A percentile compares a stretch with the other conserved stretches of the same genome.
Conservation (phyloP, 2,113 vertebrate species). For the Leptosomus discolor region DNA sequence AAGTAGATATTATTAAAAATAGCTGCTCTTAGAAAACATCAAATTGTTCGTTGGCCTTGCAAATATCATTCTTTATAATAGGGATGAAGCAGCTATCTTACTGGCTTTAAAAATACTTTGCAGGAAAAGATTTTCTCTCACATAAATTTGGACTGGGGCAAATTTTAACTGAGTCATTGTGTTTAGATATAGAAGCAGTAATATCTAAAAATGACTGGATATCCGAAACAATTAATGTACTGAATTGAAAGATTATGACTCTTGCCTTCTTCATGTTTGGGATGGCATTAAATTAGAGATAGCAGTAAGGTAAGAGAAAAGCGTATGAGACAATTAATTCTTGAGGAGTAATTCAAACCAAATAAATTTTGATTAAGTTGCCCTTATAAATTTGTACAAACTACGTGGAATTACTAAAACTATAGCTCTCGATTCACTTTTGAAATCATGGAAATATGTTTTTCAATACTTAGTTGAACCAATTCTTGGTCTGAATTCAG, state of each 20-base stretch:
- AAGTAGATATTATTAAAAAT: background rate
- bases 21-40: background rate
- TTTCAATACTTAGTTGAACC: background rate
- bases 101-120: background rate
- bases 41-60: background rate
- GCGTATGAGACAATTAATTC: background rate
- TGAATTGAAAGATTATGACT: background rate
- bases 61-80: background rate
- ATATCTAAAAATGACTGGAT: background rate
- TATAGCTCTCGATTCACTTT: background rate
- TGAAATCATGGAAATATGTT: background rate
- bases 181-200: background rate
- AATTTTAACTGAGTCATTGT: background rate
- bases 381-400: background rate
- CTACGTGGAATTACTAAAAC: background rate
- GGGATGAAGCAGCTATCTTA: background rate
- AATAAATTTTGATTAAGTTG: background rate
- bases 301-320: background rate
- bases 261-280: background rate
- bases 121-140: background rate
- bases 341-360: background rate
- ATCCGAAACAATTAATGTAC: background rate
- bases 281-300: background rate
- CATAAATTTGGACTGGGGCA: background rate
- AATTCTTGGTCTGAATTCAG: background rate